Conservation (phyloP, 1,140 invertebrate genomes). For the Tenebrio molitor region DNA sequence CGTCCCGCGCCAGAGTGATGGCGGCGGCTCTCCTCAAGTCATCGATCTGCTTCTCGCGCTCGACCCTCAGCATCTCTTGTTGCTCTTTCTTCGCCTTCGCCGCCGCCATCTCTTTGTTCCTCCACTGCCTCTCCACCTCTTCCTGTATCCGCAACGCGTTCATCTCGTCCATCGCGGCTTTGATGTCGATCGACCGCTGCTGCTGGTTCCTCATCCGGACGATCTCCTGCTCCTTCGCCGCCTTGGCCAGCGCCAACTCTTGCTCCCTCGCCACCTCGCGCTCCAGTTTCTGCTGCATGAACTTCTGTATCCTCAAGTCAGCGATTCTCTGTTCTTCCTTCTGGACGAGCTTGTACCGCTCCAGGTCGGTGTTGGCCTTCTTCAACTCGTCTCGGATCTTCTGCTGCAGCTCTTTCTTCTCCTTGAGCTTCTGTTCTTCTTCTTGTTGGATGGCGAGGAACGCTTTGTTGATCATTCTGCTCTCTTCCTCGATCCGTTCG, state of each 20-base stretch:
- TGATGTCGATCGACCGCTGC: constrained; percentile 64
- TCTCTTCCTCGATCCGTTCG: constrained; percentile 76
- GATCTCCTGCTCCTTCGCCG: constrained; percentile 69
- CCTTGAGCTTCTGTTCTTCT: constrained; percentile 67
- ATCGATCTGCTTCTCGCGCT: constrained; percentile 68
- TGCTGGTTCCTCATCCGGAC: constrained; percentile 67
- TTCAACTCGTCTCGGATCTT: constrained; percentile 70
- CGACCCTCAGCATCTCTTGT: constrained; percentile 62
- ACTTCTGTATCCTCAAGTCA: constrained; percentile 73
- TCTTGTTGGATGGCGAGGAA: constrained; percentile 70
- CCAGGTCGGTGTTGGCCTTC: constrained; percentile 71
- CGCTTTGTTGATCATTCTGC: constrained; percentile 72
- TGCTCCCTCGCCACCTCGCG: constrained; percentile 70
- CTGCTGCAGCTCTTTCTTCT: constrained; percentile 65
- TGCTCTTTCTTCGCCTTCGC: constrained; percentile 59
- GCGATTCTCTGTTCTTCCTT: constrained; percentile 73
- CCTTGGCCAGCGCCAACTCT: constrained; percentile 67
- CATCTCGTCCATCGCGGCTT: constrained; percentile 65
- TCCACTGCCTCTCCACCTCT: constrained; percentile 67
- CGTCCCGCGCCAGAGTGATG: constrained; percentile 73
- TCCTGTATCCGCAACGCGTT: constrained; percentile 66
- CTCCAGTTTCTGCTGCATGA: constrained; percentile 72
- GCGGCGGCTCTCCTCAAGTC: constrained; percentile 70
- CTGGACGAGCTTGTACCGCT: constrained; percentile 70
- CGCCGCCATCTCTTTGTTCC: constrained; percentile 64